These are phyloP conservation scores for Pan troglodytes DNA, from an alignment of 2,113 vertebrate genomes.

Conservation along the genomic window NHGRI_mPanTro3-v2.1_pri NC_072411.2:84593501-84594000, in stretches of 20 bases:
- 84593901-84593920: slow-evolving; percentile 73
- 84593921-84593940: slow-evolving; percentile 77
- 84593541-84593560: neutral
- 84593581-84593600: neutral
- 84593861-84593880: slow-evolving; percentile 72
- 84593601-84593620: neutral
- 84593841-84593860: slow-evolving; percentile 66
- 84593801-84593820: slow-evolving; percentile 66
- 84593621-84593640: neutral
- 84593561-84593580: neutral
- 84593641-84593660: neutral
- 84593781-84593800: slow-evolving; percentile 48
- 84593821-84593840: slow-evolving; percentile 75
- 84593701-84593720: neutral
- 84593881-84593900: slow-evolving; percentile 79
- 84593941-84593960: slow-evolving; percentile 78
- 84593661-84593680: neutral
- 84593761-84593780: slow-evolving; percentile 15
- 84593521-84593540: neutral
- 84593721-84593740: neutral
- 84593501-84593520: neutral
- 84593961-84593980: slow-evolving; percentile 75
- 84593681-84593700: neutral
- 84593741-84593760: neutral
- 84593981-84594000: slow-evolving; percentile 78